Evolutionary conservation across 2,113 vertebrate genomes (phyloP).

Genomic region (Sterrhoptilus dennistouni): DNA sequence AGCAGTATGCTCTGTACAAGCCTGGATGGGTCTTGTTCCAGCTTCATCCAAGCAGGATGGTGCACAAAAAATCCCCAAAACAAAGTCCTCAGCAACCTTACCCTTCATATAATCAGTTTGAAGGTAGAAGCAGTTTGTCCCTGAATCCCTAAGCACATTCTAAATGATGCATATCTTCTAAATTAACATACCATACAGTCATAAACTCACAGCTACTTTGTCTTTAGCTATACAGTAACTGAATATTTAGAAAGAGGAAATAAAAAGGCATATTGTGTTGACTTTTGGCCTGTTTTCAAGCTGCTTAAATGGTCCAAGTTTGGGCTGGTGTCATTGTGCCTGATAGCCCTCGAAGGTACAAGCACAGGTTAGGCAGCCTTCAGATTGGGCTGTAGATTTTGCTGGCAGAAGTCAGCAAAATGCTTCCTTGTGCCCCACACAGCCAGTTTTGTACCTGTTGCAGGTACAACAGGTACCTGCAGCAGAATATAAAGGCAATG

Average conservation of each 20-base stretch:
- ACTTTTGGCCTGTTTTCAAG: not conserved
- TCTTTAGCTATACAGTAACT: not conserved
- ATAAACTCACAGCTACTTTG: not conserved
- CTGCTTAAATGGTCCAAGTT: not conserved
- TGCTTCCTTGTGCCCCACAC: not conserved
- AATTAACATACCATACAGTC: not conserved
- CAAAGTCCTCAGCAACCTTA: not conserved
- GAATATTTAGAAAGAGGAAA: not conserved
- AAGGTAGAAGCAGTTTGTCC: not conserved
- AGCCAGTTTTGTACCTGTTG: not conserved
- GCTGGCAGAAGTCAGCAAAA: not conserved
- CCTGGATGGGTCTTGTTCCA: not conserved
- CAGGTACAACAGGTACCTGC: not conserved
- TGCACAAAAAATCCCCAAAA: not conserved
- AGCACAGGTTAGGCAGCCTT: not conserved
- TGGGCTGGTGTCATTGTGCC: rapidly evolving
- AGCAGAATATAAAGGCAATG: not conserved
- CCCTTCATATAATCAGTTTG: not conserved
- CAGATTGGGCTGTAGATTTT: not conserved
- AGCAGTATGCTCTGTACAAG: rapidly evolving
- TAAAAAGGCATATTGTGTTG: not conserved
- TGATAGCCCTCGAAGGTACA: not conserved
- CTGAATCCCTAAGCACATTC: not conserved
- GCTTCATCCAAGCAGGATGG: not conserved
- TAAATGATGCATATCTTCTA: not conserved